Base-by-base conservation (phyloP, 2,113 vertebrate genomes). In the Gorilla gorilla region DNA sequence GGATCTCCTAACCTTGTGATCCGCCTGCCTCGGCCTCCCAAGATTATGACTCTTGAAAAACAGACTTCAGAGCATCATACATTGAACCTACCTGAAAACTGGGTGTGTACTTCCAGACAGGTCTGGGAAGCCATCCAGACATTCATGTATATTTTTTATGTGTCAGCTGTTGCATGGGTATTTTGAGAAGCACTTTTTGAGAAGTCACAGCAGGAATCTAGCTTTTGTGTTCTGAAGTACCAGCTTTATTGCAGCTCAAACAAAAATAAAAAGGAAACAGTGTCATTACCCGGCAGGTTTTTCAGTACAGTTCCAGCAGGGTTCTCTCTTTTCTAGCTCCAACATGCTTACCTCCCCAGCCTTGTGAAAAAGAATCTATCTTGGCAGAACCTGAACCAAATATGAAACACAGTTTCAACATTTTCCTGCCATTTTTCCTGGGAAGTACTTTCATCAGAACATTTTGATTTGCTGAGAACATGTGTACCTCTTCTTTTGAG, bases 201-300 rank as follows among this genome's bases (percentile, higher is more conserved):
- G 83, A 92, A 96, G 18, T 72, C 94, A 92, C 87, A 96, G 83
- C 92, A 84, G 96, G 97, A 90, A 96, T 59, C 48, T 90, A 64
- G 76, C 87, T 96, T 96, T 96, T 93, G 75, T 92, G 75, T 92
- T 92, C 94, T 48, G 10, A 59, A 95, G 48, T 55, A 50, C 79
- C 75, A 88, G 93, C 75, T 95, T 95, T 94, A 90, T 55, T 80
- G 61, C 90, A 76, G 94, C 76, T 97, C 61, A 76, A 89, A 96
- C 82, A 93, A 79, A 96, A 97, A 95, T 91, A 96, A 94, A 94
- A 93, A 89, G 79, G 79, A 96, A 96, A 78, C 23, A 50, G 70
- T 75, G 25, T 95, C 92, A 83, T 96, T 96, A 96, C 55, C 73
- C 79, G 8, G 97, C 82, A 92, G 95, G 93, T 32, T 87, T 78